A percentile compares a stretch with the other conserved stretches of the same genome.
These are phyloP conservation scores for Otus scops DNA, from an alignment of 2,797 vertebrate genomes.

Conservation along the genomic window DNA sequence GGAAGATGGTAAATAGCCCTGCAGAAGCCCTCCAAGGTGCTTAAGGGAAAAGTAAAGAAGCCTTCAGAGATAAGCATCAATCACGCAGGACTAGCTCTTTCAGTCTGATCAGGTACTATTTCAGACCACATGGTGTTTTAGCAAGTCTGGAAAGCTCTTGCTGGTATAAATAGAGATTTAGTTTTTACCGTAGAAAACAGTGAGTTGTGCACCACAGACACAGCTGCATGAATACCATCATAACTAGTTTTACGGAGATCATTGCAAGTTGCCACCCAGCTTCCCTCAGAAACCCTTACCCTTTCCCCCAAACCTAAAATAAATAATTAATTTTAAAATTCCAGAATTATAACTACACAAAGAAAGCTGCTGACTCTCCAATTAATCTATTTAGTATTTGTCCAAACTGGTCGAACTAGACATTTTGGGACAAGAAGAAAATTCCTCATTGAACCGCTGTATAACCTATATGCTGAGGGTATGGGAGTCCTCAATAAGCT, in stretches of 20 bases:
- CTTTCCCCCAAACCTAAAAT: not conserved
- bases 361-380: not conserved
- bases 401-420: not conserved
- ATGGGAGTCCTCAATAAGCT: not conserved
- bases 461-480: not conserved
- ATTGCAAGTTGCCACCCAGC: not conserved
- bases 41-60: constrained; percentile 47
- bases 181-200: not conserved
- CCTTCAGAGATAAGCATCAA: constrained; percentile 44
- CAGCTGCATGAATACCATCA: not conserved
- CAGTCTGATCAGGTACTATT: constrained; percentile 47
- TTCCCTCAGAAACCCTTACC: not conserved
- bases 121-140: not conserved
- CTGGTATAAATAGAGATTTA: not conserved
- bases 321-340: not conserved
- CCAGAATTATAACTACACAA: not conserved
- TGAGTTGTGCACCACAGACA: not conserved
- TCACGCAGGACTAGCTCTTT: constrained; percentile 31
- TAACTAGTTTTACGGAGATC: not conserved
- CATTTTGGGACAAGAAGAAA: not conserved
- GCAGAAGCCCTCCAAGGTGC: constrained; percentile 71
- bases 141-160: constrained; percentile 6
- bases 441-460: not conserved
- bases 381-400: not conserved
- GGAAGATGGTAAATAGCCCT: constrained; percentile 58